Percentiles rank a stretch among this genome's conserved stretches.
Evolutionary conservation across 2,797 vertebrate species (phyloP).

Genomic region (Hoplostethus mediterraneus): DNA sequence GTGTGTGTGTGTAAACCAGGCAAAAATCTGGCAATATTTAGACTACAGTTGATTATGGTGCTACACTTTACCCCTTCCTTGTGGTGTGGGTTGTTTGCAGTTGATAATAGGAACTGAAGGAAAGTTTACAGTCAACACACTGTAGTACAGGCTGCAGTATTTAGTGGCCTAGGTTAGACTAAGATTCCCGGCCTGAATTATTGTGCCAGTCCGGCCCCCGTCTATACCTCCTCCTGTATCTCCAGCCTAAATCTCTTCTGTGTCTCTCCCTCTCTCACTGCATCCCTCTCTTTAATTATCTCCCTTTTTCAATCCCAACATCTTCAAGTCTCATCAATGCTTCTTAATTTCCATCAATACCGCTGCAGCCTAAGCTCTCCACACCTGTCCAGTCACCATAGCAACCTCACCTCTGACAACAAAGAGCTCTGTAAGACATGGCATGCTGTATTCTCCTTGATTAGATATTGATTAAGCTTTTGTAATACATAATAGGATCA

Average conservation of each 20-base stretch:
- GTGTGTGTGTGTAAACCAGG: no score
- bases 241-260: slow-evolving; percentile 57
- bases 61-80: no score
- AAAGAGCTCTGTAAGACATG: slow-evolving; percentile 84
- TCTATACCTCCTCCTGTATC: slow-evolving; percentile 57
- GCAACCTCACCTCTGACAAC: slow-evolving; percentile 86
- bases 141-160: no score
- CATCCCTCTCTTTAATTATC: slow-evolving; percentile 80
- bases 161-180: no score
- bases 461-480: slow-evolving; percentile 90
- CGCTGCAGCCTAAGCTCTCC: slow-evolving; percentile 76
- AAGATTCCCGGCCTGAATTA: no score
- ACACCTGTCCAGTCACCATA: slow-evolving; percentile 84
- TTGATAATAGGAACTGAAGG: no score
- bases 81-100: no score
- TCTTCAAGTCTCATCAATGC: slow-evolving; percentile 84
- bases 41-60: no score
- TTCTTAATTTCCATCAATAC: slow-evolving; percentile 86
- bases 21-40: no score
- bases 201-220: slow-evolving; percentile 8
- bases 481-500: slow-evolving; percentile 89
- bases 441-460: slow-evolving; percentile 84
- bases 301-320: slow-evolving; percentile 76
- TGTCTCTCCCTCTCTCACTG: slow-evolving; percentile 47
- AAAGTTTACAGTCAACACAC: no score